Conservation (phyloP, 2,113 vertebrate species). For the Nycticebus coucang region DNA sequence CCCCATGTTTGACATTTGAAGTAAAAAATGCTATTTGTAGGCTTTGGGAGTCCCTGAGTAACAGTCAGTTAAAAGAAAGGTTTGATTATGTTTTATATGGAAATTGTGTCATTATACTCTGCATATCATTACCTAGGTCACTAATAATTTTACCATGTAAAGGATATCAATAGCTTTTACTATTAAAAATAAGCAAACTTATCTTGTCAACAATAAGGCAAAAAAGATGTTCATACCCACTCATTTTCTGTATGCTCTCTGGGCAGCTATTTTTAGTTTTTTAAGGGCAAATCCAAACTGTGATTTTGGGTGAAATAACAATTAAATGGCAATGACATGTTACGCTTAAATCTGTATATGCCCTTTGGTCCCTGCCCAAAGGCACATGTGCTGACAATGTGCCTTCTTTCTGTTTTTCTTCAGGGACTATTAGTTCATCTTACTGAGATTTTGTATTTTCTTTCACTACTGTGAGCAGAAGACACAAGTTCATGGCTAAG, state of each 20-base stretch:
- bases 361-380: constrained; percentile 15
- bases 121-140: neutral
- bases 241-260: neutral
- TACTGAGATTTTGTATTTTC: neutral
- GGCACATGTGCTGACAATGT: neutral
- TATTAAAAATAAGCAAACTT: neutral
- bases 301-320: constrained; percentile 26
- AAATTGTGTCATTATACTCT: neutral
- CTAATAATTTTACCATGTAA: neutral
- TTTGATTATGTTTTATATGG: neutral
- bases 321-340: neutral
- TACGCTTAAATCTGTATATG: neutral
- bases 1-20: neutral
- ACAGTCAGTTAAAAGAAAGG: neutral
- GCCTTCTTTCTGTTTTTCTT: neutral
- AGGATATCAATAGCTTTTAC: neutral
- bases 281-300: neutral
- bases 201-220: neutral
- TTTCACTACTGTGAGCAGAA: neutral
- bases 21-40: neutral
- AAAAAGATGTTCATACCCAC: neutral
- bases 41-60: neutral
- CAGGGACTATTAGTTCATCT: neutral
- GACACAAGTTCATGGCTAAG: neutral
- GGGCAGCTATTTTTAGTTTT: neutral